These are phyloP conservation scores for Harpegnathos saltator DNA, from an alignment of 1,140 invertebrate species.

Conservation along the genomic window DNA sequence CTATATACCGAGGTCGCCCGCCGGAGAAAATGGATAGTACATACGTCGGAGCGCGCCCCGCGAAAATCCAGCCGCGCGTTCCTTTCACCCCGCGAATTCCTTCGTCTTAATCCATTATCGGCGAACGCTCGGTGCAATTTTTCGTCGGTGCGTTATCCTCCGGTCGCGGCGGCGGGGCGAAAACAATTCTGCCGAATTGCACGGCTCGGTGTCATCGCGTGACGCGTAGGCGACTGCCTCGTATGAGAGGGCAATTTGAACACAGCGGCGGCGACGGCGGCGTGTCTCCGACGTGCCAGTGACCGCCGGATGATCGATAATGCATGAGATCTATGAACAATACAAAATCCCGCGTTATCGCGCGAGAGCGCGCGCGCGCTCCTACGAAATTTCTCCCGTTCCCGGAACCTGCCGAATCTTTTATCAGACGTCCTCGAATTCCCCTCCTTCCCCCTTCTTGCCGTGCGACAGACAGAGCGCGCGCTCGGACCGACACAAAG, in stretches of 20 bases:
- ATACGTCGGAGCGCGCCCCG: constrained; percentile 41
- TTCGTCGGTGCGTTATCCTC: neutral
- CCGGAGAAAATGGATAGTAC: constrained; percentile 53
- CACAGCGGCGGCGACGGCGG: no score
- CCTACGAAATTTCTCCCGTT: constrained; percentile 28
- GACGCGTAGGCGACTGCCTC: no score
- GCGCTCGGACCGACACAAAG: constrained; percentile 28
- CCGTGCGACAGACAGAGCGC: constrained; percentile 32
- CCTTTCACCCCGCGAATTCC: neutral
- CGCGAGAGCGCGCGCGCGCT: no score
- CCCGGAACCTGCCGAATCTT: constrained; percentile 30
- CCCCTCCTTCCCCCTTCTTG: no score
- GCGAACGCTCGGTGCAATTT: neutral
- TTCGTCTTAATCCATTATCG: constrained; percentile 5
- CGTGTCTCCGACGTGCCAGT: neutral
- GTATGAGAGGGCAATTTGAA: neutral
- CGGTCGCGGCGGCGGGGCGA: no score
- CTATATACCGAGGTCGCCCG: constrained; percentile 38
- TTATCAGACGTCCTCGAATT: constrained; percentile 39
- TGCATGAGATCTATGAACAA: constrained; percentile 24
- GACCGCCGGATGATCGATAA: constrained; percentile 20
- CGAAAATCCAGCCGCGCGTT: constrained; percentile 1
- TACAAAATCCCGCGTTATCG: constrained; percentile 37
- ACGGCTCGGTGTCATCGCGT: no score
- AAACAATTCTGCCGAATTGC: no score